Evolutionary conservation across 2,113 vertebrate species (phyloP).

Genomic region (Erinaceus europaeus): DNA sequence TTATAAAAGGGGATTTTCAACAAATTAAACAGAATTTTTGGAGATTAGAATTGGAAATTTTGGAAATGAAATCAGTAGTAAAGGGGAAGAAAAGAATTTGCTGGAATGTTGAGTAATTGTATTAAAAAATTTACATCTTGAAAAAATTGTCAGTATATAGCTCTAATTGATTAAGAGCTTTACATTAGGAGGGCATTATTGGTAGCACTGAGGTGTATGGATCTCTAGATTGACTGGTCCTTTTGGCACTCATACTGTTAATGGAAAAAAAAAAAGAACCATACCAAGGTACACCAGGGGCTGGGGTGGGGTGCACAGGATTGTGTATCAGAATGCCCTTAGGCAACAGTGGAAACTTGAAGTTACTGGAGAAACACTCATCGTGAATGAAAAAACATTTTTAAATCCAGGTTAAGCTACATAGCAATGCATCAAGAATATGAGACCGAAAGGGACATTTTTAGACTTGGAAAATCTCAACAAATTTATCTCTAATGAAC

Average conservation of each 20-base stretch:
- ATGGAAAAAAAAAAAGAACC: neutral
- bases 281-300: neutral
- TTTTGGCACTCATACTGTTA: neutral
- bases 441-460: neutral
- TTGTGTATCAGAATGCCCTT: neutral
- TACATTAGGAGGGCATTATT: neutral
- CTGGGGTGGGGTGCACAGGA: neutral
- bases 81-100: neutral
- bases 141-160: neutral
- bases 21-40: conserved; percentile 17
- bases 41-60: conserved; percentile 29
- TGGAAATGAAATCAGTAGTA: conserved; percentile 7
- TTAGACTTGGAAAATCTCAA: neutral
- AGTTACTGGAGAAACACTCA: conserved; percentile 7
- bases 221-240: neutral
- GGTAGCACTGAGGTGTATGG: neutral
- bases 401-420: neutral
- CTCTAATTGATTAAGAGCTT: conserved; percentile 20
- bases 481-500: neutral
- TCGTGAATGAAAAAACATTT: neutral
- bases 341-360: neutral
- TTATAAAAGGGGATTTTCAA: conserved; percentile 10
- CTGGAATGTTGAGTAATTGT: neutral
- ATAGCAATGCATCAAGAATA: neutral
- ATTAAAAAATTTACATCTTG: conserved; percentile 8